These are phyloP conservation scores for Recurvirostra avosetta DNA, from an alignment of 2,113 vertebrate genomes.

Conservation along the genomic window DNA sequence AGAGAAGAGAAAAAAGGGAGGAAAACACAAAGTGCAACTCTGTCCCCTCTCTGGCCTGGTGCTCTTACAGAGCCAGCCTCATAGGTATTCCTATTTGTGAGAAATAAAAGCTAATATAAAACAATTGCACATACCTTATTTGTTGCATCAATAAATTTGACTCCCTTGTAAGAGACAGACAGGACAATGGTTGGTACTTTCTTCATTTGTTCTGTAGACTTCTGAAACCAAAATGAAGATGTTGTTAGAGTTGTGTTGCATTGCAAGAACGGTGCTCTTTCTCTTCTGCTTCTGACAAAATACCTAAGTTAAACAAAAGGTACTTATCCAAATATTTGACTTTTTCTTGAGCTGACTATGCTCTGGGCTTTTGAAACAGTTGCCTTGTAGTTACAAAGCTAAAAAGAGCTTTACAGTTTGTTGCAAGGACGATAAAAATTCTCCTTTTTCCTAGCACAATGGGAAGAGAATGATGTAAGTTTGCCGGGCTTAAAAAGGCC, in stretches of 20 bases:
- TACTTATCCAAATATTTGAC: conserved; percentile 1
- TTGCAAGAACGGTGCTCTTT: neutral
- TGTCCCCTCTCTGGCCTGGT: neutral
- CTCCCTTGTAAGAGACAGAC: conserved; percentile 98
- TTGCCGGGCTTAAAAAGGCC: neutral
- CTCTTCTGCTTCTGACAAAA: neutral
- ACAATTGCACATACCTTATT: conserved; percentile 86
- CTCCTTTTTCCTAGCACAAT: neutral
- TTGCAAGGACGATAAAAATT: neutral
- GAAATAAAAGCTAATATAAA: neutral
- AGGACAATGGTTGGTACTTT: conserved; percentile 98
- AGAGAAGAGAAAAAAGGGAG: neutral
- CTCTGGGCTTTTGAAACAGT: neutral
- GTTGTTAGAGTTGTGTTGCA: conserved; percentile 35
- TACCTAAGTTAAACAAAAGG: conserved; percentile 3
- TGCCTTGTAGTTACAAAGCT: neutral
- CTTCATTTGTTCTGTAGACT: conserved; percentile 99
- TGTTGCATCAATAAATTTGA: conserved; percentile 98
- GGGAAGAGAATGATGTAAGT: neutral
- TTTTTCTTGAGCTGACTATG: neutral
- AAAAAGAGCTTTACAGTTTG: neutral
- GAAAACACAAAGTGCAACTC: neutral
- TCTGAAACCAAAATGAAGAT: conserved; percentile 80
- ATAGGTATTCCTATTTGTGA: neutral
- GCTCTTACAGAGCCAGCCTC: neutral